phyloP scores from a whole-genome alignment of 92 coral and sea anemone species.

The Porites divaricata region DNA sequence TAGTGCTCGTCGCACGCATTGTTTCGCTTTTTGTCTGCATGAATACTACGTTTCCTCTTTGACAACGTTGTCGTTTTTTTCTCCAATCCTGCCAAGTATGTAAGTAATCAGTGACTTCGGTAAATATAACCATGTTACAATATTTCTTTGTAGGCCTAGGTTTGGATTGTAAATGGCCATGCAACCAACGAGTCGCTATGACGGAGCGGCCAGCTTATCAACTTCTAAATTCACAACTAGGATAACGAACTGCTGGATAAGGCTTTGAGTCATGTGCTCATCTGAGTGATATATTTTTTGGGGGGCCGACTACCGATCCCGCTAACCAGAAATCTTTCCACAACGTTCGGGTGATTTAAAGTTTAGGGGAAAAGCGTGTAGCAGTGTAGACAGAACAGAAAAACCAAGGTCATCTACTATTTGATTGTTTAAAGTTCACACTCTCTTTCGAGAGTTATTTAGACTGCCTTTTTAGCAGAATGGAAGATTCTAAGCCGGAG shows the following conservation, averaged over 20 bases:
- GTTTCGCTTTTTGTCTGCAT: neutral
- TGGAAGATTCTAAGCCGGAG: constrained; percentile 70
- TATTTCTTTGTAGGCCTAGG: constrained; percentile 5
- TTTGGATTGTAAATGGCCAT: neutral
- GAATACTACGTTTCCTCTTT: neutral
- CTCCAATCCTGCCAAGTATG: constrained; percentile 38
- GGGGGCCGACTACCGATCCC: neutral
- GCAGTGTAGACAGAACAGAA: constrained; percentile 15
- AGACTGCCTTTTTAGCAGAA: constrained; percentile 24
- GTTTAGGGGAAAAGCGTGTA: neutral
- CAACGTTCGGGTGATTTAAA: neutral
- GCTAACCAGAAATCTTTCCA: neutral
- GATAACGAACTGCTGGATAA: neutral
- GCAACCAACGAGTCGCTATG: constrained; percentile 4
- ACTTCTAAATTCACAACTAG: neutral
- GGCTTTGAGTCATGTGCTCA: constrained; percentile 16
- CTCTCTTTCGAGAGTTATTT: constrained; percentile 2
- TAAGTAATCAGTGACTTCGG: constrained; percentile 18
- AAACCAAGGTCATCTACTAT: neutral
- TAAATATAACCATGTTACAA: neutral
- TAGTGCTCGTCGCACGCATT: constrained; percentile 12
- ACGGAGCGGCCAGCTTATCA: neutral
- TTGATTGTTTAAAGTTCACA: neutral
- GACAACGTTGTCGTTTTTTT: neutral
- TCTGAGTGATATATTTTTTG: constrained; percentile 24